Evolutionary conservation across 2,888 invertebrate genomes (phyloP).

Genomic region (Crepidodera aurea): DNA sequence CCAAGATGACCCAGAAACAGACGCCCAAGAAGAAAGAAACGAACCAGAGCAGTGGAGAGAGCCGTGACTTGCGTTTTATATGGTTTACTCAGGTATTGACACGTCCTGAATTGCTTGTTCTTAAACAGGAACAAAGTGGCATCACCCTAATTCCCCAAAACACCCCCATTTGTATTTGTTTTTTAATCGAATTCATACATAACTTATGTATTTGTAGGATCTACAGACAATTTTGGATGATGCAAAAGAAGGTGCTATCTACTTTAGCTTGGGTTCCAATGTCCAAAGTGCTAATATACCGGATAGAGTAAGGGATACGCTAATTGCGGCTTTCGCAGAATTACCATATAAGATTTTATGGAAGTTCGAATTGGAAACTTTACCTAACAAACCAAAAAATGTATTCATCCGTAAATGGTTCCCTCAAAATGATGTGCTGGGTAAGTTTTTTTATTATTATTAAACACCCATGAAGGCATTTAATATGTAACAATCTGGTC

Average conservation of each 20-base stretch:
- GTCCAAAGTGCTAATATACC: slow-evolving; percentile 57
- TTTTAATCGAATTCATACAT: too few relatives aligned
- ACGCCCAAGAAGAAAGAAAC: too few relatives aligned
- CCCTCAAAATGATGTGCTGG: slow-evolving; percentile 62
- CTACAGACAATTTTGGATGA: slow-evolving; percentile 54
- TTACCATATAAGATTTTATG: slow-evolving; percentile 60
- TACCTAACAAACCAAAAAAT: slow-evolving; percentile 56
- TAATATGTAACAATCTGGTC: too few relatives aligned
- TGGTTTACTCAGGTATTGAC: too few relatives aligned
- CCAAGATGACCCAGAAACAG: too few relatives aligned
- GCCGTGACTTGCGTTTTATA: too few relatives aligned
- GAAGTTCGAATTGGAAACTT: slow-evolving; percentile 59
- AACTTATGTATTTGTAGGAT: slow-evolving; percentile 50
- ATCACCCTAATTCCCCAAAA: too few relatives aligned
- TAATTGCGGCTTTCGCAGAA: slow-evolving; percentile 57
- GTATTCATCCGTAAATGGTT: slow-evolving; percentile 61
- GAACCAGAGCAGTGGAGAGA: too few relatives aligned
- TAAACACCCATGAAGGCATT: too few relatives aligned
- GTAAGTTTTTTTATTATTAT: slow-evolving; percentile 45
- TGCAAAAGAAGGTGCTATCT: slow-evolving; percentile 56
- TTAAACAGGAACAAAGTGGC: too few relatives aligned
- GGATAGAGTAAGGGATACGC: slow-evolving; percentile 48
- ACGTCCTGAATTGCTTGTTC: too few relatives aligned
- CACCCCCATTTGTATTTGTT: too few relatives aligned
- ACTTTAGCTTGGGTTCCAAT: slow-evolving; percentile 61